These are phyloP conservation scores for Labeo rohita DNA, from an alignment of 2,113 vertebrate species.

Conservation along the genomic window DNA sequence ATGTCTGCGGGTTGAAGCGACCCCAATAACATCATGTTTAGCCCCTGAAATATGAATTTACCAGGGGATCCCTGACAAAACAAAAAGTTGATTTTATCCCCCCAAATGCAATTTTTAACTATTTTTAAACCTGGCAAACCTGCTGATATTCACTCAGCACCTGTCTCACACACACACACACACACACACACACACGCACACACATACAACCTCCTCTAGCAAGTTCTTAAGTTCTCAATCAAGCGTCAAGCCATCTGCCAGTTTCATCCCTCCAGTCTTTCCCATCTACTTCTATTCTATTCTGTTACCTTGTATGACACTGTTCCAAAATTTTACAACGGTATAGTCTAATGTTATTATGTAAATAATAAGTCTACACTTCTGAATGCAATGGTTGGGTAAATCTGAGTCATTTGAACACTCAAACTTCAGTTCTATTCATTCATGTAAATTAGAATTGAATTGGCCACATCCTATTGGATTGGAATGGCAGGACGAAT, in stretches of 20 bases:
- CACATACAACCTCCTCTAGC: background rate
- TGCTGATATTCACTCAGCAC: background rate
- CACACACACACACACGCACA: background rate
- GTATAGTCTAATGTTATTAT: background rate
- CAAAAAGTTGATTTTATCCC: too few species aligned
- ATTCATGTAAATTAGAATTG: background rate
- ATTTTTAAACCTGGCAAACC: too few species aligned
- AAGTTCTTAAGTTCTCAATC: slow-evolving; percentile 9
- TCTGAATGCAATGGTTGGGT: background rate
- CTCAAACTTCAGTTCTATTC: background rate
- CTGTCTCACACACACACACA: background rate
- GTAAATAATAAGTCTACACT: background rate
- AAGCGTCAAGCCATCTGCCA: background rate
- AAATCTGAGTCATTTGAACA: background rate
- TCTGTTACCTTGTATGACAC: slow-evolving; percentile 1
- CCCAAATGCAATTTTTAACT: too few species aligned
- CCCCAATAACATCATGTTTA: too few species aligned
- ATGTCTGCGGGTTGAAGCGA: too few species aligned
- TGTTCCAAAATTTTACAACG: background rate
- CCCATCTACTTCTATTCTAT: background rate
- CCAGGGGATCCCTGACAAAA: too few species aligned
- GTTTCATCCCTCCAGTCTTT: background rate
- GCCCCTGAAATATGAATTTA: too few species aligned
- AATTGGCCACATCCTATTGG: background rate
- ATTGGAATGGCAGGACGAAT: background rate